phyloP scores from a whole-genome alignment of 1,140 invertebrate species.

The Diachasma alloeum region DNA sequence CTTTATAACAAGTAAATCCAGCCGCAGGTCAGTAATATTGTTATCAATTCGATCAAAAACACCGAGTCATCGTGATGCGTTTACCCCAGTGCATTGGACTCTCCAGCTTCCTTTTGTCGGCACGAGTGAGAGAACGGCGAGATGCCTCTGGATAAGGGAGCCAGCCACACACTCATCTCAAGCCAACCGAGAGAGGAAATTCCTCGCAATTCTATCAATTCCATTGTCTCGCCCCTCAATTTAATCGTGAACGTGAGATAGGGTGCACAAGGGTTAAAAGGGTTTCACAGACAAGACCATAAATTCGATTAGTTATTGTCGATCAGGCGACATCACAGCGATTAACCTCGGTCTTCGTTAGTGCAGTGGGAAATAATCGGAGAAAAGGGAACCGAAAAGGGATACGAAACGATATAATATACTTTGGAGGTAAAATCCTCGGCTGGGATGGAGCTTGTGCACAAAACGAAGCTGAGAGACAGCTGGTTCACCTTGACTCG shows the following conservation, averaged over 20 bases:
- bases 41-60: not conserved
- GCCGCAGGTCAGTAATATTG: not conserved
- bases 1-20: no score
- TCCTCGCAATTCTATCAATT: not conserved
- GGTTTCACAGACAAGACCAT: not conserved
- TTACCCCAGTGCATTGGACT: not conserved
- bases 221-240: not conserved
- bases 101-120: conserved; percentile 1
- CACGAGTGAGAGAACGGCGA: not conserved
- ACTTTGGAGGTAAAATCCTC: conserved; percentile 20
- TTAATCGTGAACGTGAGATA: not conserved
- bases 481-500: conserved; percentile 62
- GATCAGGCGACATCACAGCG: conserved; percentile 9
- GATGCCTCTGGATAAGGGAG: no score
- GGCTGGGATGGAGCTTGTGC: not conserved
- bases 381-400: conserved; percentile 21
- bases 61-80: not conserved
- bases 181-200: conserved; percentile 1
- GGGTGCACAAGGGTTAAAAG: not conserved
- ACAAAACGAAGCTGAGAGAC: conserved; percentile 36
- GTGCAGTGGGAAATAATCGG: conserved; percentile 11
- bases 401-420: conserved; percentile 33
- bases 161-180: no score
- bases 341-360: conserved; percentile 29
- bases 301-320: conserved; percentile 26